These are phyloP conservation scores for Lophochroa leadbeateri DNA, from an alignment of 2,113 vertebrate species.

Conservation along the genomic window DNA sequence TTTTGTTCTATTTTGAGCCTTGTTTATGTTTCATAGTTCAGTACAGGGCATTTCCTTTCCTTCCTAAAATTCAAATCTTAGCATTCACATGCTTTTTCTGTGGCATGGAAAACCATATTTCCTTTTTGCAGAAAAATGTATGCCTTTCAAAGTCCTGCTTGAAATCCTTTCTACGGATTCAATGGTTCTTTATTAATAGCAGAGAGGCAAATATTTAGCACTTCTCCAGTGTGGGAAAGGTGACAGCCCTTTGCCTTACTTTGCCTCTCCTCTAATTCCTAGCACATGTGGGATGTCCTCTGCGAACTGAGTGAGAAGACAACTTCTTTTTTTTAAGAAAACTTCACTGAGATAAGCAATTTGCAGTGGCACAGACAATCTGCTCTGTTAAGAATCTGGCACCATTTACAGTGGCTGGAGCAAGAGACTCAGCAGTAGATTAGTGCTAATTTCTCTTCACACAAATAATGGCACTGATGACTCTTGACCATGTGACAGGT, in stretches of 20 bases:
- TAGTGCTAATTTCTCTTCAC: slow-evolving; percentile 68
- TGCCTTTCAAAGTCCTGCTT: not conserved
- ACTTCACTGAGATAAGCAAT: slow-evolving; percentile 25
- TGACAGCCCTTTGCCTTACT: not conserved
- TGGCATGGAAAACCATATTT: not conserved
- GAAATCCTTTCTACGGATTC: not conserved
- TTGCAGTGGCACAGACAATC: slow-evolving; percentile 39
- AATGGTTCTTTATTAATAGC: not conserved
- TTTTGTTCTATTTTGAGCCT: slow-evolving; percentile 25
- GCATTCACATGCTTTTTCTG: not conserved
- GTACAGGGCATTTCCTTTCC: not conserved
- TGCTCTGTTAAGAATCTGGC: slow-evolving; percentile 56
- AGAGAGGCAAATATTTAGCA: not conserved
- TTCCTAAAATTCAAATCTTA: not conserved
- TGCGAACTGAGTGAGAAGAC: not conserved
- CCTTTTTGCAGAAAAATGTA: not conserved
- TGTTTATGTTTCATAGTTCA: slow-evolving; percentile 1
- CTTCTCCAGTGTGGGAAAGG: not conserved
- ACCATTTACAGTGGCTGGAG: slow-evolving; percentile 58
- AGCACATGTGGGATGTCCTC: not conserved
- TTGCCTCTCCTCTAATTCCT: not conserved
- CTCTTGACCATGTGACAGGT: slow-evolving; percentile 73
- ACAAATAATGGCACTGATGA: slow-evolving; percentile 70
- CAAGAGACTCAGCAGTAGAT: slow-evolving; percentile 32
- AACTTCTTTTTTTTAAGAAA: not conserved